Conservation (phyloP, 2,113 vertebrate species). For the Misgurnus anguillicaudatus region DNA sequence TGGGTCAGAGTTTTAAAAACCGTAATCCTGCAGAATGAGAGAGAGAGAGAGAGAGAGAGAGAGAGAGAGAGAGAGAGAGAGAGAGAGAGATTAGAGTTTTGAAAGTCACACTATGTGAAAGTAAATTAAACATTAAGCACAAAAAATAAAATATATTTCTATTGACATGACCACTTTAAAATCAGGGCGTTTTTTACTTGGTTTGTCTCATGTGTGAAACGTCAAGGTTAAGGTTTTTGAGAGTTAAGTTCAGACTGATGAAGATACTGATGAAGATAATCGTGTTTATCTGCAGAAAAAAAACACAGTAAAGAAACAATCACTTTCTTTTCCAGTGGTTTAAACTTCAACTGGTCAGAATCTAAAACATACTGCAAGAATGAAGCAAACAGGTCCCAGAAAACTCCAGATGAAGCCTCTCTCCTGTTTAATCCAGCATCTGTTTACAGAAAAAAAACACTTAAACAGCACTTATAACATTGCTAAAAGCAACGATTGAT, state of each 20-base stretch:
- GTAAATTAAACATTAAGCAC: too few species aligned
- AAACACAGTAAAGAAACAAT: neutral
- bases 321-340: neutral
- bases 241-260: constrained; percentile 62
- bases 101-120: too few species aligned
- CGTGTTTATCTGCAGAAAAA: constrained; percentile 58
- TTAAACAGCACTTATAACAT: too few species aligned
- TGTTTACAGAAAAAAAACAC: neutral
- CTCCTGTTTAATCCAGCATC: constrained; percentile 42
- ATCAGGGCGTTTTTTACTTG: constrained; percentile 53
- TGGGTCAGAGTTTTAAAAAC: too few species aligned
- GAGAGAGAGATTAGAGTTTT: too few species aligned
- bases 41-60: too few species aligned
- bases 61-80: neutral
- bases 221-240: constrained; percentile 65
- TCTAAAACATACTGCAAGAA: constrained; percentile 24
- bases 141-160: too few species aligned
- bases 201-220: constrained; percentile 60
- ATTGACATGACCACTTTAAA: neutral
- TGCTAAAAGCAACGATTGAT: too few species aligned
- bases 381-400: constrained; percentile 39
- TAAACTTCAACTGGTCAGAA: neutral
- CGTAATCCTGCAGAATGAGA: too few species aligned
- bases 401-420: constrained; percentile 41
- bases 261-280: constrained; percentile 63